Evolutionary conservation across 2,113 vertebrate genomes (phyloP), one percentile per base, ranked within the genome.

Genomic region (Vireo altiloquus): DNA sequence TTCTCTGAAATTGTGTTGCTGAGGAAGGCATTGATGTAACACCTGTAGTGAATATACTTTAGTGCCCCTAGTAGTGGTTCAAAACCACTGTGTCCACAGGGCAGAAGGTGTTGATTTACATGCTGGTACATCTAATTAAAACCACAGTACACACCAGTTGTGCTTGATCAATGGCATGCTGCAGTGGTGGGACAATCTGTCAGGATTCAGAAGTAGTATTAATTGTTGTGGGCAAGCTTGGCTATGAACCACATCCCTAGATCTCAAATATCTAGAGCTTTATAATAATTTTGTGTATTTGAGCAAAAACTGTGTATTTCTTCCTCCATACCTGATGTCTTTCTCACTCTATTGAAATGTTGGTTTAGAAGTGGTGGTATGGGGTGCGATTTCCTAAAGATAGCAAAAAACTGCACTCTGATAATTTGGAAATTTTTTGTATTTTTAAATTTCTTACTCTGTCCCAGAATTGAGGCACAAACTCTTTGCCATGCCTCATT

Each of bases 151-250:
- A 21, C 4, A n/a, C 9, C 13, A 14, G 20, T 60, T 3, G 0
- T 37, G 30, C 66, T 19, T 61, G 42, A 53, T 49, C 37, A 1
- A 2, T 46, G 47, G 61, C 37, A 15, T 0, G 0, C 60, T 69
- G 54, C 40, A 22, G 40, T 64, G 53, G 68, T 52, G 35, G 69
- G 30, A 40, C 46, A 10, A 7, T 57, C 63, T 49, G 17, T 21
- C 20, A 40, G 35, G 25, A 35, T 42, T 33, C 50, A 54, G 46
- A 44, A 59, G 50, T 81, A 53, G 31, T 23, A 4, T 27, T 47
- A 35, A 66, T 28, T 52, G 37, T 50, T 25, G 15, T 35, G n/a
- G 57, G 47, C 37, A 82, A 70, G 46, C 52, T 31, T n/a, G 76
- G 61, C 27, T 23, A 1, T 61, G 39, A 59, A 80, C 28, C 7